A percentile compares a stretch with the other conserved stretches of the same genome.
Conservation (phyloP, 2,797 vertebrate genomes). For the Microctenopoma steveboyesi region DNA sequence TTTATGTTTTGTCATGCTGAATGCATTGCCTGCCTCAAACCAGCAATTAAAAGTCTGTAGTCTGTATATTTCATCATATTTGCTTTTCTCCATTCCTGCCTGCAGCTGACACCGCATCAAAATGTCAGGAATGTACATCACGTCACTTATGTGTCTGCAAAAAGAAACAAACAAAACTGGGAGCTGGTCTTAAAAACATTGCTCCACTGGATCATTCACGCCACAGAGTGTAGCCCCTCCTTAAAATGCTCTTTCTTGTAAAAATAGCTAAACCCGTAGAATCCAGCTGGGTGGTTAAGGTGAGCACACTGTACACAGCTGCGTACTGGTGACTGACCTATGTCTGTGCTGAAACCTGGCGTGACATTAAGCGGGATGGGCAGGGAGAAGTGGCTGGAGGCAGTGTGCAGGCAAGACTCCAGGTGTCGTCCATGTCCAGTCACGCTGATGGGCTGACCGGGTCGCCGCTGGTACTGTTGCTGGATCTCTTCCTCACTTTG, state of each 20-base stretch:
- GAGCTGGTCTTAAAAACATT: neutral
- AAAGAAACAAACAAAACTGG: neutral
- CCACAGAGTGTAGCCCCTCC: no score
- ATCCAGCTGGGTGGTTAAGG: no score
- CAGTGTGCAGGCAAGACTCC: constrained; percentile 96
- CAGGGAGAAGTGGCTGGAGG: constrained; percentile 94
- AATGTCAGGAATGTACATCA: neutral
- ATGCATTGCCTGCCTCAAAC: neutral
- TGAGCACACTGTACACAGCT: no score
- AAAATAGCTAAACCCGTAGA: no score
- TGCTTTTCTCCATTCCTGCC: neutral
- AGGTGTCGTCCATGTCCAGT: constrained; percentile 92
- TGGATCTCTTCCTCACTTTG: constrained; percentile 96
- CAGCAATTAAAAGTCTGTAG: neutral
- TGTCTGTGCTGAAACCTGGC: constrained; percentile 95
- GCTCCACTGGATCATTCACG: neutral
- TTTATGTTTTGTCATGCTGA: neutral
- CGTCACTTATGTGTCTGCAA: neutral
- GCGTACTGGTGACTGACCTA: constrained; percentile 78
- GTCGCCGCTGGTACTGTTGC: constrained; percentile 89
- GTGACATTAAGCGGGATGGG: constrained; percentile 95
- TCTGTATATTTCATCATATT: neutral
- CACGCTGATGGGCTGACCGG: constrained; percentile 85
- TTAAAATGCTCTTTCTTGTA: no score
- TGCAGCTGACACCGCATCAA: neutral